These are phyloP conservation scores for Myiozetetes cayanensis DNA, from an alignment of 2,113 vertebrate genomes.

Conservation along the genomic window DNA sequence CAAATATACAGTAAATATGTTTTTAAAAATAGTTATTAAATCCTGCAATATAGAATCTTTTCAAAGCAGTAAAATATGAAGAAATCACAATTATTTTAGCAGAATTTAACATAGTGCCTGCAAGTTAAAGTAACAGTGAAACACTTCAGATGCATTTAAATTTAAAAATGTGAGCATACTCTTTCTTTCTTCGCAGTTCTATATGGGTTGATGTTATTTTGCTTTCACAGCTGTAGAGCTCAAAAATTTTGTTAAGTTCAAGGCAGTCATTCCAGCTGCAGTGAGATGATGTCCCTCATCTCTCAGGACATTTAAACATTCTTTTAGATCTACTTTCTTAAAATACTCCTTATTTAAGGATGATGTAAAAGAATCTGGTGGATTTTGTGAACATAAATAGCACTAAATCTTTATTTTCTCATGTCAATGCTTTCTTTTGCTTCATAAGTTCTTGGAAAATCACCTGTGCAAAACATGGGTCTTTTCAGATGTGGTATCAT, in stretches of 20 bases:
- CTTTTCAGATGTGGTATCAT: background rate
- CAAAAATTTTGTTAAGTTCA: background rate
- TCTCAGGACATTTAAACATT: background rate
- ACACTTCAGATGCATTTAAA: background rate
- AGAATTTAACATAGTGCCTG: background rate
- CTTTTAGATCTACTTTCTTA: background rate
- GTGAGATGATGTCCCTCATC: background rate
- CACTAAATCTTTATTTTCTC: accelerated
- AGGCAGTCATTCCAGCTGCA: background rate
- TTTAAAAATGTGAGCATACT: background rate
- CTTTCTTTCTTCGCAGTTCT: background rate
- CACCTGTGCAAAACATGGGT: background rate
- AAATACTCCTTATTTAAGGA: background rate
- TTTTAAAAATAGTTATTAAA: background rate
- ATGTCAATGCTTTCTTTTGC: background rate
- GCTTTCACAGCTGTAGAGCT: background rate
- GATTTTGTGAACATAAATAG: background rate
- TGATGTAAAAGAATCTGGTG: background rate
- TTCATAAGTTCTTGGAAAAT: background rate
- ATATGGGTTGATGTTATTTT: background rate
- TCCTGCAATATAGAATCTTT: background rate
- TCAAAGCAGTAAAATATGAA: background rate
- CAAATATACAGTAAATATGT: background rate
- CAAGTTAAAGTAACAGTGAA: background rate
- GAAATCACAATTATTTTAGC: background rate